Percentiles rank a stretch among this genome's conserved stretches.
Evolutionary conservation across 2,888 invertebrate species (phyloP).

Genomic region (Labia minor): DNA sequence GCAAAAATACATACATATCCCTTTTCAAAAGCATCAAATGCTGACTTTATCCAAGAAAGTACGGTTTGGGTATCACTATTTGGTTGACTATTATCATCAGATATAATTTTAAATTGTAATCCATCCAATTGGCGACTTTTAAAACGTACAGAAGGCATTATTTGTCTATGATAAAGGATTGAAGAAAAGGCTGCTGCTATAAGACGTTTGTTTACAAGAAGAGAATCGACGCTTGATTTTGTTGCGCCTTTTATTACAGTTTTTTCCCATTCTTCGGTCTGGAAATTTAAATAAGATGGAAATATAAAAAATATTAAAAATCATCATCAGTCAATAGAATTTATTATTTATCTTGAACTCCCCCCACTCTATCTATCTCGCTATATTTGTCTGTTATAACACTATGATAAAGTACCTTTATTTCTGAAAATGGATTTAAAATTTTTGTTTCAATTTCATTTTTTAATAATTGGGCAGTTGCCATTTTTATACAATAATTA

Average conservation of each 20-base stretch:
- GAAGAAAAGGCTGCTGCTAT: not conserved
- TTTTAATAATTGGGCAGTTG: not conserved
- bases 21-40: not conserved
- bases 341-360: no score
- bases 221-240: not conserved
- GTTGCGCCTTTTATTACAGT: not conserved
- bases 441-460: not conserved
- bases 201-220: not conserved
- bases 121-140: not conserved
- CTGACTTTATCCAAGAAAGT: not conserved
- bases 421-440: not conserved
- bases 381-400: no score
- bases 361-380: no score
- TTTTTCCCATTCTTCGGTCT: not conserved
- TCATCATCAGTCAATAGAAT: no score
- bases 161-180: not conserved
- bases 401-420: not conserved
- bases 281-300: not conserved
- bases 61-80: not conserved
- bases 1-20: not conserved
- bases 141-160: not conserved
- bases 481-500: slow-evolving; percentile 5
- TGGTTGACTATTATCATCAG: not conserved
- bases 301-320: no score
- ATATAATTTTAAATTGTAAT: not conserved